Evolutionary conservation across 1,140 invertebrate genomes (phyloP).

Genomic region (Drosophila aff.): DNA sequence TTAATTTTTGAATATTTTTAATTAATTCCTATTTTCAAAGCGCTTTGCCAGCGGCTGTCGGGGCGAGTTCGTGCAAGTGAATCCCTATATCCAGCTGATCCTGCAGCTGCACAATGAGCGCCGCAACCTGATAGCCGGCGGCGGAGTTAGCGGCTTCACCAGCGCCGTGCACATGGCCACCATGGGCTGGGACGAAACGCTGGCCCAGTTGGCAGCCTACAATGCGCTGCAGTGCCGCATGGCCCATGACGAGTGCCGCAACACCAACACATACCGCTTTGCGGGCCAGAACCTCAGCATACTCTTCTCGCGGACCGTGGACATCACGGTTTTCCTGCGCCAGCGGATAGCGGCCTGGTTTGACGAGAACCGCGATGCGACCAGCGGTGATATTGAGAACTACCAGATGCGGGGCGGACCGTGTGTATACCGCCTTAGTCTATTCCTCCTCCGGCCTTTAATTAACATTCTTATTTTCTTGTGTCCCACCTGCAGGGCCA

Average conservation of each 20-base stretch:
- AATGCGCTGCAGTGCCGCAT: conserved; percentile 70
- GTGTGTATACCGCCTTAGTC: conserved; percentile 23
- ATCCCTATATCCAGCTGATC: conserved; percentile 49
- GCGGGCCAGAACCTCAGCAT: conserved; percentile 72
- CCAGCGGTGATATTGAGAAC: conserved; percentile 61
- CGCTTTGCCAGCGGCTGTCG: conserved; percentile 62
- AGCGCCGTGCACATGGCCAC: conserved; percentile 68
- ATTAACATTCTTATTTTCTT: neutral
- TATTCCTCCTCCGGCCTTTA: neutral
- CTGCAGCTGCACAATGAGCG: conserved; percentile 67
- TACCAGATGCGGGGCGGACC: conserved; percentile 56
- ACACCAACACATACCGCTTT: conserved; percentile 68
- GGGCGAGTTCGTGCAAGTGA: conserved; percentile 58
- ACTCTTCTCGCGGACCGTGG: conserved; percentile 49
- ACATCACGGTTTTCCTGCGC: conserved; percentile 40
- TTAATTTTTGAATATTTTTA: no score
- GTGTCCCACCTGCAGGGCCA: conserved; percentile 34
- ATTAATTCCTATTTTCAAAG: neutral
- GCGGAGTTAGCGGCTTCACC: conserved; percentile 57
- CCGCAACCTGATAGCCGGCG: conserved; percentile 64
- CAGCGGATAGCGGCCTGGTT: conserved; percentile 64
- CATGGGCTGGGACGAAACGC: conserved; percentile 59
- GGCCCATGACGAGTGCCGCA: conserved; percentile 76
- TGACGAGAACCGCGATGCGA: conserved; percentile 61
- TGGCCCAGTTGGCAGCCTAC: conserved; percentile 67